These are phyloP conservation scores for Drosophila fuyamai DNA, from an alignment of 1,140 invertebrate genomes.

Conservation along the genomic window DNA sequence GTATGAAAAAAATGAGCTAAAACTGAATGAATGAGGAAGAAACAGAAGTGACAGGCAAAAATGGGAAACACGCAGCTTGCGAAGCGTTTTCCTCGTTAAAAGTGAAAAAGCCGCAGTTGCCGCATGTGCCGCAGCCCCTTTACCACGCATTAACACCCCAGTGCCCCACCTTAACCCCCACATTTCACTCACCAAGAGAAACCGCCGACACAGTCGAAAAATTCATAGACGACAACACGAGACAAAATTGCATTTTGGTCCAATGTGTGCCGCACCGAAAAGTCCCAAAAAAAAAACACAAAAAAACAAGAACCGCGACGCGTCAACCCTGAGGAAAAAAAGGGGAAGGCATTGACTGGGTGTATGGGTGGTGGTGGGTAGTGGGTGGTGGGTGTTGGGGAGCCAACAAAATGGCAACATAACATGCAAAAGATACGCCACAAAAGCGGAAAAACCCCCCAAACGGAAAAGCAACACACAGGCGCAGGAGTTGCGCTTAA, in stretches of 20 bases:
- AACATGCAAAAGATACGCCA: conserved; percentile 82
- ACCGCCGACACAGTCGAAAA: conserved; percentile 66
- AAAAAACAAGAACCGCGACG: conserved; percentile 42
- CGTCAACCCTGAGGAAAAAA: conserved; percentile 44
- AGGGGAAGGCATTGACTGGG: background rate
- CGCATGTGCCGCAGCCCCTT: conserved; percentile 57
- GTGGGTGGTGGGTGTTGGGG: conserved; percentile 15
- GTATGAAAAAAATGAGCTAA: conserved; percentile 9
- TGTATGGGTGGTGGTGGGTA: background rate
- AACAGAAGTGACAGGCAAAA: conserved; percentile 61
- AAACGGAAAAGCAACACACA: conserved; percentile 52
- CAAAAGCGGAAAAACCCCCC: conserved; percentile 74
- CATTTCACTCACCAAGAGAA: conserved; percentile 23
- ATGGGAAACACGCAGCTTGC: conserved; percentile 65
- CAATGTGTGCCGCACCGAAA: conserved; percentile 63
- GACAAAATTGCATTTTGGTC: conserved; percentile 77
- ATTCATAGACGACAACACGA: conserved; percentile 80
- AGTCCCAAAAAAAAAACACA: conserved; percentile 6
- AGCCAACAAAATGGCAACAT: conserved; percentile 64
- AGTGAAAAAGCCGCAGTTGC: conserved; percentile 81
- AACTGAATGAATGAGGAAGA: conserved; percentile 7
- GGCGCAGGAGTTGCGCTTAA: conserved; percentile 74
- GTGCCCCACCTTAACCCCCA: conserved; percentile 4
- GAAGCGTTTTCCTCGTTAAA: conserved; percentile 69
- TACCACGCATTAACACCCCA: background rate